Base-by-base conservation (phyloP, 2,888 invertebrate species). In the Acleris sparsana region DNA sequence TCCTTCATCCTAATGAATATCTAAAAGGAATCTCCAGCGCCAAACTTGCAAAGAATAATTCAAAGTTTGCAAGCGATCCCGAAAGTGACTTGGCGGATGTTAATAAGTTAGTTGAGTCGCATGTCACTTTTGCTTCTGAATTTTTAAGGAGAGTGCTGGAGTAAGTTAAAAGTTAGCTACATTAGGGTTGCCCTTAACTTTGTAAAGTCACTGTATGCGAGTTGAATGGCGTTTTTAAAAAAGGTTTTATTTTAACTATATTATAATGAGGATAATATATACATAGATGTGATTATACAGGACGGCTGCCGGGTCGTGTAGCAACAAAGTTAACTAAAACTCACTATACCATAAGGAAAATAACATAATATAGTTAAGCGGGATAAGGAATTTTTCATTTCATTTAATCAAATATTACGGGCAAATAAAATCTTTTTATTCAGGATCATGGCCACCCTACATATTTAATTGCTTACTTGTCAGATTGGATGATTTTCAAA, bases 91-190 rank as follows among this genome's bases (percentile, higher is more conserved):
- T 76, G 76, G 75, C 79, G 73, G 77, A 82, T 83, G 83, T 85
- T 88, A 86, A 88, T 88, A 86, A 84, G 80, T 80, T 75, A 78
- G 76, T 78, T 80, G 81, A 81, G 71, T 69, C 80, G 77, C 71
- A 82, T 84, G 85, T 84, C 85, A 86, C 84, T 87, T 85, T 80
- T 78, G 79, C 78, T 75, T 75, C 77, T 89, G 88, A 90, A 89
- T 89, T 87, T 89, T 89, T 88, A 84, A 90, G 86, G 79, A 70
- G 76, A 71, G 76, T 73, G 73, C 74, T 73, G 73, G 72, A 78
- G 74, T 72, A 75, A 82, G 78, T 84, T 77, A 75, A 81, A 89
- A 87, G 79, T 89, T 88, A 78, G 73, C 75, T 77, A 76, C 78
- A 72, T 75, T 78, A 79, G 79, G 80, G 80, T 80, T 75, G 77